These are phyloP conservation scores for Stegana nigrithorax DNA, from an alignment of 2,888 invertebrate genomes.

Conservation along the genomic window DNA sequence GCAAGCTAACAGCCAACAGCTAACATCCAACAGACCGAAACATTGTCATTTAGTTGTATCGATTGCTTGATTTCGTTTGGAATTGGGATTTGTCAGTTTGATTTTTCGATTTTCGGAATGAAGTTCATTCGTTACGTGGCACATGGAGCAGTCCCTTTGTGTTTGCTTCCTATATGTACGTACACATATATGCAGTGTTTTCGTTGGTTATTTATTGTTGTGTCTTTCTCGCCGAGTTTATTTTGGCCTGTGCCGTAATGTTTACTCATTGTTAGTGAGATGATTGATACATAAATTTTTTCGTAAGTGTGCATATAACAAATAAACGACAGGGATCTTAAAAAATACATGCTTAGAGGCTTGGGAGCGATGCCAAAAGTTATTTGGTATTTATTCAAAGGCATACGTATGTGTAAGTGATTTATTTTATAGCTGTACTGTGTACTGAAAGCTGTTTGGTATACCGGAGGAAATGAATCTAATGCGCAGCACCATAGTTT, in stretches of 20 bases:
- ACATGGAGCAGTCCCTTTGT: background rate
- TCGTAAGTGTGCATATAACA: no score
- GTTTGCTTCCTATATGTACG: background rate
- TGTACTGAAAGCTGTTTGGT: no score
- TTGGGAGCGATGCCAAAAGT: no score
- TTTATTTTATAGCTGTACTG: no score
- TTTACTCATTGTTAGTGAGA: conserved; percentile 44
- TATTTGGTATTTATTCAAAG: no score
- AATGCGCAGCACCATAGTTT: no score
- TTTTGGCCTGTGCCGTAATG: conserved; percentile 52
- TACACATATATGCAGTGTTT: background rate
- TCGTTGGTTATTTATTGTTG: conserved; percentile 13
- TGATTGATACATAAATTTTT: conserved; percentile 11
- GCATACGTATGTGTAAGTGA: no score
- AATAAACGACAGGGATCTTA: no score
- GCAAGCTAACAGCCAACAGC: background rate
- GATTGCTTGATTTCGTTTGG: conserved; percentile 50
- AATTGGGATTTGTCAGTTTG: conserved; percentile 57
- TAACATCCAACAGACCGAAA: conserved; percentile 52
- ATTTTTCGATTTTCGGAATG: conserved; percentile 40
- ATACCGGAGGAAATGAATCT: no score
- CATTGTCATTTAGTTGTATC: conserved; percentile 57
- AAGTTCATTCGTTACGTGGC: background rate
- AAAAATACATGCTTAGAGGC: no score
- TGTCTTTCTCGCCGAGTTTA: conserved; percentile 43